Evolutionary conservation across 2,113 vertebrate species (phyloP).

Genomic region (Epinephelus moara): DNA sequence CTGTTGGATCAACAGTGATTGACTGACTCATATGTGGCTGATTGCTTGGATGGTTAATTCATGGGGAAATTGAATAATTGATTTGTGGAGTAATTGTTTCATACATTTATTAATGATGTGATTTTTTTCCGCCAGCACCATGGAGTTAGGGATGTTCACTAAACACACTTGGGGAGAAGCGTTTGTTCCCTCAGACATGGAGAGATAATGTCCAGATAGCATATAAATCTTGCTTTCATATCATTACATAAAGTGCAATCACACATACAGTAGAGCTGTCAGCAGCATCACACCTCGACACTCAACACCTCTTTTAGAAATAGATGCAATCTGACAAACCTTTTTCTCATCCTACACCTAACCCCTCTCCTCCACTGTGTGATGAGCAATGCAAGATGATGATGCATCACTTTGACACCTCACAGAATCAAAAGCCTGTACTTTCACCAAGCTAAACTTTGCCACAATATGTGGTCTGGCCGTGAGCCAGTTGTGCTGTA

Average conservation of each 20-base stretch:
- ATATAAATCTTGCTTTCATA: too few relatives aligned
- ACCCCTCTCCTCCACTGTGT: slow-evolving; percentile 38
- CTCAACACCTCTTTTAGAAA: slow-evolving; percentile 57
- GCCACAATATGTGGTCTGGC: slow-evolving; percentile 49
- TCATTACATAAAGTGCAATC: not conserved
- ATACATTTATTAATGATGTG: slow-evolving; percentile 56
- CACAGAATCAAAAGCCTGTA: slow-evolving; percentile 24
- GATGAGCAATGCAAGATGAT: slow-evolving; percentile 50
- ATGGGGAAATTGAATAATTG: slow-evolving; percentile 65
- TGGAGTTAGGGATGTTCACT: not conserved
- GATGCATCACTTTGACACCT: slow-evolving; percentile 44
- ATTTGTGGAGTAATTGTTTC: slow-evolving; percentile 64
- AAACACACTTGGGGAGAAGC: not conserved
- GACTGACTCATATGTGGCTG: slow-evolving; percentile 59
- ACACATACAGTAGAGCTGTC: not conserved
- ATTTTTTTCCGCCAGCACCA: not conserved
- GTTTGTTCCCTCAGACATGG: not conserved
- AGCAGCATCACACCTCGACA: slow-evolving; percentile 43
- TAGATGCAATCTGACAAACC: slow-evolving; percentile 47
- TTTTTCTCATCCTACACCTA: slow-evolving; percentile 51
- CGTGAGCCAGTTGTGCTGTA: slow-evolving; percentile 33
- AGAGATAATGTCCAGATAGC: not conserved
- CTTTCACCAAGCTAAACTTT: slow-evolving; percentile 49
- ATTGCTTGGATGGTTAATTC: slow-evolving; percentile 66
- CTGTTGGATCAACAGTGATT: slow-evolving; percentile 59